Percentiles rank a stretch among this genome's conserved stretches.
Evolutionary conservation across 1,140 invertebrate species (phyloP).

Genomic region (Leptopilina clavipes): DNA sequence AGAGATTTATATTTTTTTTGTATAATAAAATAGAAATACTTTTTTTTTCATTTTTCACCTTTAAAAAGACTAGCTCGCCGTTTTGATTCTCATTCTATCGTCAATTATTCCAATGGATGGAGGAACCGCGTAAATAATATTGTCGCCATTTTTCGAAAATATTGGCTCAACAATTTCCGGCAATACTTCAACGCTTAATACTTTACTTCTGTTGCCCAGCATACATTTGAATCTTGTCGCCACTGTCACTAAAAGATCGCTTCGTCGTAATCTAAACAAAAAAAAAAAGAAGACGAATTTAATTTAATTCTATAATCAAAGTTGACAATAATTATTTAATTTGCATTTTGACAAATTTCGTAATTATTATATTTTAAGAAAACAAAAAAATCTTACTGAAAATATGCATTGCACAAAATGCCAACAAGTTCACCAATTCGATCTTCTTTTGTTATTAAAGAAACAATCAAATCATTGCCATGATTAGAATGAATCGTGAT

Average conservation of each 20-base stretch:
- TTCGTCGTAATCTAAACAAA: conserved; percentile 75
- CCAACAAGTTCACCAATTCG: conserved; percentile 93
- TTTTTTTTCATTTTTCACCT: neutral
- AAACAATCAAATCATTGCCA: conserved; percentile 93
- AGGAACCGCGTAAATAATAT: conserved; percentile 76
- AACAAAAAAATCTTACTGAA: conserved; percentile 81
- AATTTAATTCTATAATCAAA: too few species aligned
- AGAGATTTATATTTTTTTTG: too few species aligned
- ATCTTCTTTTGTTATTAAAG: conserved; percentile 78
- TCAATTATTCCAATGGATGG: conserved; percentile 68
- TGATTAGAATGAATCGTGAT: conserved; percentile 91
- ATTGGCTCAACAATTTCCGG: conserved; percentile 76
- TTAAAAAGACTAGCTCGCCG: conserved; percentile 19
- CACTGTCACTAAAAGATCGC: conserved; percentile 81
- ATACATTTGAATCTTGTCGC: conserved; percentile 80
- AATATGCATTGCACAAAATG: conserved; percentile 83
- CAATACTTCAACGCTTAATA: conserved; percentile 79
- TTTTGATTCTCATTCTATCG: conserved; percentile 59
- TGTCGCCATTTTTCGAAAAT: conserved; percentile 79
- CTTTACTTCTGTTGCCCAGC: conserved; percentile 82
- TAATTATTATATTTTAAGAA: too few species aligned
- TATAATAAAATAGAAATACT: conserved; percentile 20
- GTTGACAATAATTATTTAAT: too few species aligned
- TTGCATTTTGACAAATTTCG: too few species aligned
- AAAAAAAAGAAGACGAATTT: neutral